Evolutionary conservation across 30 jellyfish, hydroid and myxozoan genomes (phyloP).

Genomic region (Aurelia aurita complex sp. Pacific): DNA sequence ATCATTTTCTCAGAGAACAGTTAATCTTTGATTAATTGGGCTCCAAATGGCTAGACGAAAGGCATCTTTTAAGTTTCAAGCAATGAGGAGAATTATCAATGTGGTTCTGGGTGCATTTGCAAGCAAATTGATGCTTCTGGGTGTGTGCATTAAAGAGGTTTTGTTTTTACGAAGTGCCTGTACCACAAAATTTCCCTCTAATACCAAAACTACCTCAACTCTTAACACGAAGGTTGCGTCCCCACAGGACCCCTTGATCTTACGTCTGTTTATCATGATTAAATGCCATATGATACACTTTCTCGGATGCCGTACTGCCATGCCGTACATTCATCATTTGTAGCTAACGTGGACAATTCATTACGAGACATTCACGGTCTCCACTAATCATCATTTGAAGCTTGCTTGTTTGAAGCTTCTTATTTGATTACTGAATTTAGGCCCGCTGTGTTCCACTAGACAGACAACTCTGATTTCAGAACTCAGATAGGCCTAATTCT

Average conservation of each 20-base stretch:
- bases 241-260: background rate
- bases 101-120: constrained; percentile 50
- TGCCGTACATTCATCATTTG: too few relatives aligned
- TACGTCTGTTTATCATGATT: too few relatives aligned
- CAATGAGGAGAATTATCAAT: background rate
- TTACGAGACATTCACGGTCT: too few relatives aligned
- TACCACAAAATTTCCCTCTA: constrained; percentile 45
- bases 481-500: background rate
- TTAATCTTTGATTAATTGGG: too few relatives aligned
- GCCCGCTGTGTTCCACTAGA: background rate
- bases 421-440: background rate
- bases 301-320: too few relatives aligned
- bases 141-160: constrained; percentile 14
- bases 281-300: too few relatives aligned
- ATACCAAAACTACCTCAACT: background rate
- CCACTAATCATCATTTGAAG: background rate
- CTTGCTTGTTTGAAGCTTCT: background rate
- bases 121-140: constrained; percentile 14
- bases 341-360: too few relatives aligned
- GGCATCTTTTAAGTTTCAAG: background rate
- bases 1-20: too few relatives aligned
- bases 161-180: constrained; percentile 23
- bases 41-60: too few relatives aligned
- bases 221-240: constrained; percentile 7
- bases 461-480: background rate